Conservation (phyloP, 2,888 invertebrate species). For the Cheilosia variabilis region DNA sequence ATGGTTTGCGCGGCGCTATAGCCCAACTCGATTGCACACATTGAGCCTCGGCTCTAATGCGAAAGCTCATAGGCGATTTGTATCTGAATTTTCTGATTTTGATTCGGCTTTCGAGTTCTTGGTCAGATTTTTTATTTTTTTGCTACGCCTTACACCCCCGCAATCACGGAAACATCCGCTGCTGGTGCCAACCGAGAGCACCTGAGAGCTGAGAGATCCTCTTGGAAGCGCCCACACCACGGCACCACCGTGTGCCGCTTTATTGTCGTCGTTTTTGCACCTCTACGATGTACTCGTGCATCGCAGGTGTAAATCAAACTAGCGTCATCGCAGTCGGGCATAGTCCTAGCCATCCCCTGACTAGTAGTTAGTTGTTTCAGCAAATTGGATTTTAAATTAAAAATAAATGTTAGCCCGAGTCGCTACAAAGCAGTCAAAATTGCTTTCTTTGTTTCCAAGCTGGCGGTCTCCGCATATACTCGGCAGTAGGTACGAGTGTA, state of each 20-base stretch:
- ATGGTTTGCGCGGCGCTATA: not conserved
- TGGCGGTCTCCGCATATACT: constrained; percentile 52
- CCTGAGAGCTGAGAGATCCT: constrained; percentile 34
- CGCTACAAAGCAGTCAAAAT: constrained; percentile 77
- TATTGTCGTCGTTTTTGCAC: constrained; percentile 69
- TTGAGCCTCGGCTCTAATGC: constrained; percentile 23
- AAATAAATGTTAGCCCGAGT: constrained; percentile 77
- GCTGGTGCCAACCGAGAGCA: too few relatives aligned
- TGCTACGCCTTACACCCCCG: constrained; percentile 8
- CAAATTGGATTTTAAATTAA: constrained; percentile 77
- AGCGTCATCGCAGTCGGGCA: constrained; percentile 62
- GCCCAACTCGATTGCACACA: constrained; percentile 23
- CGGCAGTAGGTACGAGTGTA: constrained; percentile 4
- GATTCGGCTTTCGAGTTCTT: constrained; percentile 71
- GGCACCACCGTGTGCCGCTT: constrained; percentile 2
- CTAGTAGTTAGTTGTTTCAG: constrained; percentile 76
- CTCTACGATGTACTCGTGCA: constrained; percentile 56
- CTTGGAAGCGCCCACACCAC: constrained; percentile 44
- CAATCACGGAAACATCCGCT: constrained; percentile 48
- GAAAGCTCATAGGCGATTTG: constrained; percentile 67
- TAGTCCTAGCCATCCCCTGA: constrained; percentile 36
- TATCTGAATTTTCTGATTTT: constrained; percentile 73
- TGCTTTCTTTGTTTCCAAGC: constrained; percentile 76
- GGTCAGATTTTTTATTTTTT: constrained; percentile 25
- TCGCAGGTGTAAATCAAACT: constrained; percentile 76